phyloP scores from a whole-genome alignment of 1,140 invertebrate species.

The Drosophila pseudoananassae region DNA sequence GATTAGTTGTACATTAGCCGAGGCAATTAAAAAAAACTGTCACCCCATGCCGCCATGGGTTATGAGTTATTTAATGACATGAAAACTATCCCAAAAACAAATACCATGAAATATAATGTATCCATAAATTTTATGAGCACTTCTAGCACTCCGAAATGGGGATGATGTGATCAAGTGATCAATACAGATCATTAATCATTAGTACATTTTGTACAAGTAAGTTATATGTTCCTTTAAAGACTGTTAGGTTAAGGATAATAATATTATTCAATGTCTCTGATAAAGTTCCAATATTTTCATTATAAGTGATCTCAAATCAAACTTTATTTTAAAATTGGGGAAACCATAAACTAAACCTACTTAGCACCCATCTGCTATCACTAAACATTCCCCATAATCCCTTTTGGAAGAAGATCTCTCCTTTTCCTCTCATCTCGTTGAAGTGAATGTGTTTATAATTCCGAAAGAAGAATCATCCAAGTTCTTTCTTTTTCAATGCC shows the following conservation, averaged over 20 bases:
- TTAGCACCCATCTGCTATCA: constrained; percentile 35
- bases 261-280: no score
- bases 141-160: background rate
- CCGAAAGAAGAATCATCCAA: constrained; percentile 52
- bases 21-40: constrained; percentile 23
- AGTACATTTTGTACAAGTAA: background rate
- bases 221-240: no score
- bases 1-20: constrained; percentile 24
- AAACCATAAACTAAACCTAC: background rate
- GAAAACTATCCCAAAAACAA: constrained; percentile 1
- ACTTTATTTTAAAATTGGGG: background rate
- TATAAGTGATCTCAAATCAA: background rate
- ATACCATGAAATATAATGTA: background rate
- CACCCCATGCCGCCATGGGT: background rate
- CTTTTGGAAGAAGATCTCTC: constrained; percentile 21
- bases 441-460: constrained; percentile 44
- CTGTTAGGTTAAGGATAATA: no score
- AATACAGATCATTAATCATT: background rate
- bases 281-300: no score
- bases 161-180: background rate
- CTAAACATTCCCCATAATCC: constrained; percentile 46
- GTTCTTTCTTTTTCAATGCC: constrained; percentile 59
- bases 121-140: background rate
- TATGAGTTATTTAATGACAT: background rate
- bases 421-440: background rate